Base-by-base conservation (phyloP, 2,888 invertebrate genomes). In the Aphidoletes aphidimyza region DNA sequence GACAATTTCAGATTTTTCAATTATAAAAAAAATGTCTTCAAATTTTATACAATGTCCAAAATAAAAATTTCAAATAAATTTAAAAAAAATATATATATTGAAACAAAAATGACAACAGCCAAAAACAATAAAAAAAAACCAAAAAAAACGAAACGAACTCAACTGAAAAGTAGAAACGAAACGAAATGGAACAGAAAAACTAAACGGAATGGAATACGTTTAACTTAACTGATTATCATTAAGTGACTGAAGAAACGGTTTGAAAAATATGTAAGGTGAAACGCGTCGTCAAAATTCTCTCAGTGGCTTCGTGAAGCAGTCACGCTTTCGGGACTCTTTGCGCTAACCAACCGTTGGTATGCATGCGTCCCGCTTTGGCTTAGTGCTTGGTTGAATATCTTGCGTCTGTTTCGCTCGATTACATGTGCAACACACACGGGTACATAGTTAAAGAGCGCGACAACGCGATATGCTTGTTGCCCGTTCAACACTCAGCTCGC, bases 141-240 rank as follows among this genome's bases (percentile, higher is more conserved):
- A 17, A 47, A 69, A 30, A 69, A 14, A 30, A n/a, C 69, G 22
- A 3, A 54, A 69, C 69, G 69, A 30, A 26, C 14, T 47, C 47
- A 47, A 47, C 6, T 14, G 42, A 42, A 42, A 42, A 42, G 14
- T 19, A 47, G 17, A 47, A 39, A 47, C 17, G 47, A 69, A 69
- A 69, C 69, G 69, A 30, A 39, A 37, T 26, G 1, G 8, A 81
- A 14, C 39, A 39, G n/a, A 39, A 39, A 81, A 81, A 69, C 69
- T 30, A 69, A 69, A 69, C 69, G 69, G 22, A 39, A 81, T 39
- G n/a, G 36, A 81, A 39, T 81, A 81, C 81, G 81, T 81, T 81
- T 81, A 81, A 81, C 81, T 81, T 39, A 39, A 81, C 81, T 39
- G 81, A 81, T 81, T 81, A 81, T 39, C 81, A 81, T 81, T 81